Evolutionary conservation across 2,797 vertebrate genomes (phyloP), one percentile per base, ranked within the genome.

Genomic region (Syncerus caffer): DNA sequence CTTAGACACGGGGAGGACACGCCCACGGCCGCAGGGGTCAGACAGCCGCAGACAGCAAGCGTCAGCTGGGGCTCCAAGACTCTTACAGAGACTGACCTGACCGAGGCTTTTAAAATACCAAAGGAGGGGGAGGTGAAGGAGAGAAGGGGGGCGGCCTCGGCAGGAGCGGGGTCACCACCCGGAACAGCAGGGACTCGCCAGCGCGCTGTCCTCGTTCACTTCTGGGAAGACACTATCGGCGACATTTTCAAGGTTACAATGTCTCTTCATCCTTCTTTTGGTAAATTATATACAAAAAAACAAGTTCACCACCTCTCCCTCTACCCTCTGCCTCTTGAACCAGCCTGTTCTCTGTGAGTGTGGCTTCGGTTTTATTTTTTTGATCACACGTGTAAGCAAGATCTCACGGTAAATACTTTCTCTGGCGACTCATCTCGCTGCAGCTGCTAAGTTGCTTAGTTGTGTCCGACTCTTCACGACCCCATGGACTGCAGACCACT

Each of bases 81-180:
- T 15, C 16, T 31, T 2, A 4, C 25, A 1, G 11, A 5, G 9
- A 7, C 29, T 6, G 45, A 31, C 0, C 29, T 19, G 47, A 12
- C 10, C 2, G 27, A n/a, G 29, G 47, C 17, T 31, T 50, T 19
- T 6, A 2, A 31, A 11, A 0, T 1, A 16, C 10, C 45, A 11
- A 12, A 51, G 45, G 16, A 51, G 29, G 29, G 47, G 10, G 47
- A 19, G 27, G 29, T 3, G 76, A 7, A 31, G 16, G 47, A 21
- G 27, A 21, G 47, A 17, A 17, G 17, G 29, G 16, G 42, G 74
- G 42, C 1, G 2, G 38, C 76, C 76, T 12, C 3, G 2, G 76
- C 29, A 51, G 74, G 47, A 19, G 74, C 0, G 7, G 15, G 45
- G 27, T 14, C 27, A 29, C 58, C 12, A 1, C 58, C 58, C 2